Evolutionary conservation across 2,113 vertebrate species (phyloP), one percentile per base, ranked within the genome.

Genomic region (Cochlearius cochlearius): DNA sequence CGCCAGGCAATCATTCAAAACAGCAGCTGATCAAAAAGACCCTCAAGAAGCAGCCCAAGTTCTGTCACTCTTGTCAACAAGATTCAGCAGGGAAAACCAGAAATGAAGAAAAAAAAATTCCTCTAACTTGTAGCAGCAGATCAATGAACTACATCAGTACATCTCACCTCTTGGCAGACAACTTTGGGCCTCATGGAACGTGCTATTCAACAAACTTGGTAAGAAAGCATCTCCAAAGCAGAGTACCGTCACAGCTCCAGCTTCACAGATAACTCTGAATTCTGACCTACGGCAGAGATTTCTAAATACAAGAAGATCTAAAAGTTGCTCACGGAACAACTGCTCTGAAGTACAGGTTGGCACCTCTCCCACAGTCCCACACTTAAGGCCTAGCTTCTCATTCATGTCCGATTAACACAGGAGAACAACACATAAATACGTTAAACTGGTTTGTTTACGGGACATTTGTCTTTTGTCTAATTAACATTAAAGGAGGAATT

Each of bases 381-480:
- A 25, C 7, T 15, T 21, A 62, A 43, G 49, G 34, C 14, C 45
- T 26, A 39, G 38, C 38, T 78, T 19, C n/a, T 58, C 29, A 32
- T 50, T 73, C 27, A 7, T 4, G 15, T 55, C 52, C 32, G 30
- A 95, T 52, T 39, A 43, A 25, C 29, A 73, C 10, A 23, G 0
- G 0, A 76, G 43, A 92, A 85, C 4, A 12, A 47, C 0, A 0
- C 19, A 66, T 9, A 78, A 68, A 60, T n/a, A 53, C 0, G 3
- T 39, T 72, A 80, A 83, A 30, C 25, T n/a, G 25, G 32, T 26
- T 92, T 79, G 58, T 67, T 90, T 66, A 90, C 41, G 88, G 38
- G 23, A 39, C 7, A 22, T 72, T 60, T 62, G 32, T 11, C 38
- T 82, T 41, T 19, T 50, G 25, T 23, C 45, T 91, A 73, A 63